Evolutionary conservation across 2,888 invertebrate species (phyloP).

Genomic region (Melangyna quadrimaculata): DNA sequence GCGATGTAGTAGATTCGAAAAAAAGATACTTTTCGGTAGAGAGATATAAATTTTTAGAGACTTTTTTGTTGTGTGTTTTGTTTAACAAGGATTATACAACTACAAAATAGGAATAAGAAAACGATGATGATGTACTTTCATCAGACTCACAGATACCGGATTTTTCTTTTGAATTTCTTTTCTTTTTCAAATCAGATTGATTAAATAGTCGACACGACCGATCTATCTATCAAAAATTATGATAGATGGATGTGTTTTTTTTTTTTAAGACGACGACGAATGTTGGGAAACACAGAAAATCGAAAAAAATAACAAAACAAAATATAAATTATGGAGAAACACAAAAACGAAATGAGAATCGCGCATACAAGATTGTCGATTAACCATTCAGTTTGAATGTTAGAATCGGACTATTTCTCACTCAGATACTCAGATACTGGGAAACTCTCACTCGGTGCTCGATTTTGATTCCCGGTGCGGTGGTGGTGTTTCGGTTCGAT

Average conservation of each 20-base stretch:
- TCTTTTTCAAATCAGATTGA: slow-evolving; percentile 9
- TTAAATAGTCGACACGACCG: slow-evolving; percentile 26
- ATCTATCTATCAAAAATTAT: slow-evolving; percentile 54
- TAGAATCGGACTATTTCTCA: slow-evolving; percentile 79
- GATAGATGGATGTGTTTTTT: slow-evolving; percentile 11
- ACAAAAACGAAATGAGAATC: slow-evolving; percentile 70
- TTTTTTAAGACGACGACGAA: not conserved
- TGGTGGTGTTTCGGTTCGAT: not conserved
- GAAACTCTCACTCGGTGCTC: slow-evolving; percentile 51
- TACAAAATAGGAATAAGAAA: slow-evolving; percentile 20
- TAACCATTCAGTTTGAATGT: slow-evolving; percentile 81
- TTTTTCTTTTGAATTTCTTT: not conserved
- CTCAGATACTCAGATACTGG: slow-evolving; percentile 61
- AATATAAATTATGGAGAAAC: slow-evolving; percentile 67
- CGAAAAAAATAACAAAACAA: slow-evolving; percentile 66
- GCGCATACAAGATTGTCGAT: slow-evolving; percentile 72
- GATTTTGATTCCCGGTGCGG: not conserved
- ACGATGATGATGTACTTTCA: slow-evolving; percentile 27
- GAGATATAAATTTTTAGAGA: not conserved
- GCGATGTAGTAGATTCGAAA: slow-evolving; percentile 20
- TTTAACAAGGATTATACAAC: slow-evolving; percentile 54
- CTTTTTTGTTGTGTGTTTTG: slow-evolving; percentile 43
- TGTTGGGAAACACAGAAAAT: slow-evolving; percentile 58
- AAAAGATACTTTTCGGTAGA: slow-evolving; percentile 34
- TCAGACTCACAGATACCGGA: slow-evolving; percentile 49